Conservation (phyloP, 2,113 vertebrate species). For the Meles meles region DNA sequence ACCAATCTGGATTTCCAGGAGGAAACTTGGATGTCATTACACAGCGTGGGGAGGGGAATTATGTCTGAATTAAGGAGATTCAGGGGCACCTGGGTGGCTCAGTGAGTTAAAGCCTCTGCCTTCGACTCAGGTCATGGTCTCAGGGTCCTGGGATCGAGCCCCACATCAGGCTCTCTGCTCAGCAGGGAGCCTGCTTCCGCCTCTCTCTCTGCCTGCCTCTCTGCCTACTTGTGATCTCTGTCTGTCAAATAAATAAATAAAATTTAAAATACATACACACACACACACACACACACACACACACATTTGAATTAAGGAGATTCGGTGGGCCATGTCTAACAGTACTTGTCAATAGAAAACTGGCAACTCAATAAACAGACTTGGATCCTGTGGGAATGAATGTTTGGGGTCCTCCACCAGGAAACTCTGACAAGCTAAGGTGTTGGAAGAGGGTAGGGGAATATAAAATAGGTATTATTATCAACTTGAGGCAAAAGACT, state of each 20-base stretch:
- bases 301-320: too few species aligned
- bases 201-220: too few species aligned
- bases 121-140: too few species aligned
- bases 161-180: too few species aligned
- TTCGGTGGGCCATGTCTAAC: not conserved
- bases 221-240: too few species aligned
- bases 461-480: not conserved
- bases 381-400: not conserved
- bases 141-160: too few species aligned
- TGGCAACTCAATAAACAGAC: not conserved
- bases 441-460: not conserved
- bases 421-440: not conserved
- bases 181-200: too few species aligned
- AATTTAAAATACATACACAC: too few species aligned
- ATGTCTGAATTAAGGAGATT: not conserved
- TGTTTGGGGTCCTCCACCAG: not conserved
- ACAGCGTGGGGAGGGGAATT: not conserved
- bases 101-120: too few species aligned
- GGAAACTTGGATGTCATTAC: not conserved
- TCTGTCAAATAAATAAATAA: too few species aligned
- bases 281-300: too few species aligned
- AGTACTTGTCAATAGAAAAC: not conserved
- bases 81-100: not conserved
- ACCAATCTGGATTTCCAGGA: not conserved
- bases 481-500: not conserved